Conservation (phyloP, 2,113 vertebrate genomes). For the Petroica traversi region DNA sequence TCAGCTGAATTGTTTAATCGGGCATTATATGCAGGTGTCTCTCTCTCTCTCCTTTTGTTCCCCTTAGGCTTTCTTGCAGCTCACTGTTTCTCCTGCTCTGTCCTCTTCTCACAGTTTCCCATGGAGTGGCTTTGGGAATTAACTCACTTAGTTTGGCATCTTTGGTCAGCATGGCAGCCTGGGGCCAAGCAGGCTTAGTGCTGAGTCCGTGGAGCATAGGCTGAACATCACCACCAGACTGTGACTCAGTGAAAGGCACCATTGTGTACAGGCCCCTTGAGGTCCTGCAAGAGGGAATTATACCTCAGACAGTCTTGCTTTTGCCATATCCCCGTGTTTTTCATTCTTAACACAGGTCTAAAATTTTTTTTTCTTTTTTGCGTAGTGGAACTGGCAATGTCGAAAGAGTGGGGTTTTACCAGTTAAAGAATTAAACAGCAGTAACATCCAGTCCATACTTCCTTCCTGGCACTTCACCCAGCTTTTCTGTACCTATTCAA, state of each 20-base stretch:
- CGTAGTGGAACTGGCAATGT: neutral
- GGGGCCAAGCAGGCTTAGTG: neutral
- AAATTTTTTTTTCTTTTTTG: neutral
- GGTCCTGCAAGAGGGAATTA: neutral
- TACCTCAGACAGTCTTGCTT: neutral
- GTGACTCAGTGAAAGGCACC: neutral
- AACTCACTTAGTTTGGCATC: neutral
- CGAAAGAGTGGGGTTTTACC: neutral
- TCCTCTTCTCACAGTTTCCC: neutral
- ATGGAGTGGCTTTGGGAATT: neutral
- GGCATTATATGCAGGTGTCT: neutral
- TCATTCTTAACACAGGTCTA: neutral
- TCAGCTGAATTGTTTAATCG: neutral
- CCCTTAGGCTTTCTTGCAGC: neutral
- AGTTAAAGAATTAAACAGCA: neutral
- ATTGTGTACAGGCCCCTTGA: neutral
- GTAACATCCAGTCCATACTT: neutral
- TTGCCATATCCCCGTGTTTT: neutral
- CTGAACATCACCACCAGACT: neutral
- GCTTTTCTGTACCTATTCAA: neutral
- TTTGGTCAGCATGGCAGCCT: neutral
- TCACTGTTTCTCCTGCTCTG: neutral
- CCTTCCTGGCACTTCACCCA: neutral
- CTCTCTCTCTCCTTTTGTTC: neutral
- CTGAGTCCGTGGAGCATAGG: neutral